phyloP scores from a whole-genome alignment of 2,888 invertebrate species.

The Crocallis elinguaria region DNA sequence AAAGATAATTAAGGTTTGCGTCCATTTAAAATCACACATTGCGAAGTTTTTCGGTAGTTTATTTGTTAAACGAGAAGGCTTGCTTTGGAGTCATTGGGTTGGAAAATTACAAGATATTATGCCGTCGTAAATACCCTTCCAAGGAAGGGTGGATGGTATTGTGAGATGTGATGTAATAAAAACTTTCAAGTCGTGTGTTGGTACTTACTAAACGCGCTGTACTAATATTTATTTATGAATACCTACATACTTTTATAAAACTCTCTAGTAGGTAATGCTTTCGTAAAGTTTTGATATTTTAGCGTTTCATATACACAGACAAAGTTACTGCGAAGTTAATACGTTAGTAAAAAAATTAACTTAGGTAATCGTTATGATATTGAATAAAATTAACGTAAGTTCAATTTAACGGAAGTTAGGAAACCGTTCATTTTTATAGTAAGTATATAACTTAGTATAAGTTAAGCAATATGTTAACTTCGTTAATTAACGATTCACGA shows the following conservation, averaged over 20 bases:
- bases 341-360: no score
- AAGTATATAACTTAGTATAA: no score
- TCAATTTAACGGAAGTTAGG: no score
- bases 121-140: conserved; percentile 11
- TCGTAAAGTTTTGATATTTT: no score
- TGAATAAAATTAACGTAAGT: no score
- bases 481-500: no score
- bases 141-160: neutral
- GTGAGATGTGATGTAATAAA: neutral
- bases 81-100: conserved; percentile 32
- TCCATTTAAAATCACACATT: conserved; percentile 40
- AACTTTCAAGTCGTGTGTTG: neutral
- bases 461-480: no score
- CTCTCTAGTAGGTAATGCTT: neutral
- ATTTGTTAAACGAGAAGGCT: conserved; percentile 24
- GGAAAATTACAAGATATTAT: conserved; percentile 34
- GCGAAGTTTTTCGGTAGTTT: conserved; percentile 34
- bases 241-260: neutral
- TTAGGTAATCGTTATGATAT: no score
- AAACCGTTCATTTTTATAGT: no score
- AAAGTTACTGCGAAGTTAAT: no score
- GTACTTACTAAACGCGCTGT: neutral
- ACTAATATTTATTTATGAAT: neutral
- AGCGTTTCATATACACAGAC: no score
- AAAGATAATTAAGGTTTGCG: conserved; percentile 38